Evolutionary conservation across 2,113 vertebrate genomes (phyloP).

Genomic region (Cavia aperea): DNA sequence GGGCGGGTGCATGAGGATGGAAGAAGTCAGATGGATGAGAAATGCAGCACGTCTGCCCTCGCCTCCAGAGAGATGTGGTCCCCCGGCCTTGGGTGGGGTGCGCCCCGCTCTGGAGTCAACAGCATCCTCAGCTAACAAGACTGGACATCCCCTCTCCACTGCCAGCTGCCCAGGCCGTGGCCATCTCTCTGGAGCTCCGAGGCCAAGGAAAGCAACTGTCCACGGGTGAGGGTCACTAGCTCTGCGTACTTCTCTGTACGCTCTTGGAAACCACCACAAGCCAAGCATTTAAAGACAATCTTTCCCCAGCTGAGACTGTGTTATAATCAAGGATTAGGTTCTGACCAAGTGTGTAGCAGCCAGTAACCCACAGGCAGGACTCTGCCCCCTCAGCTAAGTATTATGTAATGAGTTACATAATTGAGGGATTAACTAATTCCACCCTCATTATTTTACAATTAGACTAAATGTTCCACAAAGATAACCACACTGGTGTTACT

Average conservation of each 20-base stretch:
- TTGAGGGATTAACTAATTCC: background rate
- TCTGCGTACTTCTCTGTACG: background rate
- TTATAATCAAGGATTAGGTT: constrained; percentile 8
- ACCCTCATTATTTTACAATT: background rate
- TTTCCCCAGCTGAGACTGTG: background rate
- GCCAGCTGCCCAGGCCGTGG: background rate
- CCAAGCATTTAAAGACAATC: background rate
- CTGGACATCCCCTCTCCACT: background rate
- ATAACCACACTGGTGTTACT: background rate
- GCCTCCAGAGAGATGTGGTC: background rate
- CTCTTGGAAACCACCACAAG: background rate
- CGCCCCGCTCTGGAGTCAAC: background rate
- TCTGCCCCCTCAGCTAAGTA: background rate
- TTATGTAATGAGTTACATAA: background rate
- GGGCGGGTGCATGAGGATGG: background rate
- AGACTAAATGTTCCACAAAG: background rate
- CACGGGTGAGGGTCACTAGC: background rate
- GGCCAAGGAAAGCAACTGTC: background rate
- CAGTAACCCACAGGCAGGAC: background rate
- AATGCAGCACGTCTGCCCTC: background rate
- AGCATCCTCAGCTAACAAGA: background rate
- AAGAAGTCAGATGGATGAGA: background rate
- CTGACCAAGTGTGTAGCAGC: background rate
- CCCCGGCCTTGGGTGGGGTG: background rate
- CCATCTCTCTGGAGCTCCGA: background rate